Evolutionary conservation across 2,113 vertebrate species (phyloP).

Genomic region (Leptobrachium ailaonicum): DNA sequence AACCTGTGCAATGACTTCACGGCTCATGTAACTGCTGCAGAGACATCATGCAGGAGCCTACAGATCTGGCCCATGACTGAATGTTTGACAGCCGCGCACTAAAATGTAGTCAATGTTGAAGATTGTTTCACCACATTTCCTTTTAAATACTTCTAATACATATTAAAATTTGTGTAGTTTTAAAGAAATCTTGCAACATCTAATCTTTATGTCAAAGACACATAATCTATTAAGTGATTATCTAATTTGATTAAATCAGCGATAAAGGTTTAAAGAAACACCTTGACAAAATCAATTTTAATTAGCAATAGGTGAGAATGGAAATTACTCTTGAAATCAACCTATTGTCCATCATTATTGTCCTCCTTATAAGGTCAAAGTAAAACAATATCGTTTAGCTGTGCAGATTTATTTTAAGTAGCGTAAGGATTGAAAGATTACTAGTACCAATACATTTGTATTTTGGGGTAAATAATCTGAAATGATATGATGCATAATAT

Average conservation of each 20-base stretch:
- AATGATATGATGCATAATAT: no score
- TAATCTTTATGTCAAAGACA: conserved; percentile 25
- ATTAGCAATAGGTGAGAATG: conserved; percentile 14
- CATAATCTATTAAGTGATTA: conserved; percentile 13
- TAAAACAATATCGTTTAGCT: conserved; percentile 13
- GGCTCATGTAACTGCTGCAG: no score
- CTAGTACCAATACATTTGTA: background rate
- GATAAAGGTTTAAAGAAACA: conserved; percentile 40
- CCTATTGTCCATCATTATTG: background rate
- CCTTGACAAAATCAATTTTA: conserved; percentile 40
- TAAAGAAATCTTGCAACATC: background rate
- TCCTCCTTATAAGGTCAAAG: conserved; percentile 7
- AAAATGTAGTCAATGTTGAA: no score
- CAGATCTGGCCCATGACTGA: no score
- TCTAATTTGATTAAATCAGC: conserved; percentile 22
- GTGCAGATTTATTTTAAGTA: background rate
- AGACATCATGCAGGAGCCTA: no score
- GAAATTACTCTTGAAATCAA: conserved; percentile 21
- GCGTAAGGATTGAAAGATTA: no score
- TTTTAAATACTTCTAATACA: no score
- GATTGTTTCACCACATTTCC: no score
- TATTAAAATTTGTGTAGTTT: background rate
- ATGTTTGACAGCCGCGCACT: no score
- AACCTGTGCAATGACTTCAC: no score
- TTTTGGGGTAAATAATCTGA: background rate